A percentile compares a stretch with the other conserved stretches of the same genome.
Conservation (phyloP, 2,888 invertebrate species). For the Lymantria dispar region DNA sequence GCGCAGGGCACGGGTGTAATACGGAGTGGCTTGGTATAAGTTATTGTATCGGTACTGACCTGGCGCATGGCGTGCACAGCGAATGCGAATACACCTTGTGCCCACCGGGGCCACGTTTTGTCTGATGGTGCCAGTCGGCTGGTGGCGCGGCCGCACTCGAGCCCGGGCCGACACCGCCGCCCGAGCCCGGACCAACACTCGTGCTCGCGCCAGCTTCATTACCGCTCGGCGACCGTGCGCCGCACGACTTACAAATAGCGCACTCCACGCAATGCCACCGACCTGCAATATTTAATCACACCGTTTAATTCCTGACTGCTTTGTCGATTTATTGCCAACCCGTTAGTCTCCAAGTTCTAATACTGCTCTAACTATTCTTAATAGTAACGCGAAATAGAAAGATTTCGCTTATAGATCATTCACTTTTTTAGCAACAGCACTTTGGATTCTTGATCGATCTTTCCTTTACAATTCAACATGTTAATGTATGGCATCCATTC, state of each 20-base stretch:
- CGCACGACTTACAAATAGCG: slow-evolving; percentile 86
- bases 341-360: no score
- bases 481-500: no score
- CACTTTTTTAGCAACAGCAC: no score
- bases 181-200: slow-evolving; percentile 19
- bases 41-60: slow-evolving; percentile 64
- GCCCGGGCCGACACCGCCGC: slow-evolving; percentile 4
- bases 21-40: background rate
- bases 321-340: no score
- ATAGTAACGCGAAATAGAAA: no score
- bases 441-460: no score
- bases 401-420: no score
- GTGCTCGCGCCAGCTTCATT: slow-evolving; percentile 13
- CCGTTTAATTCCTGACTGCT: no score
- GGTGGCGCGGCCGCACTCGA: slow-evolving; percentile 12
- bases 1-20: background rate
- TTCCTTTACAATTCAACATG: no score
- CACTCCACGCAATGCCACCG: slow-evolving; percentile 95
- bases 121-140: slow-evolving; percentile 75
- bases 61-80: slow-evolving; percentile 87
- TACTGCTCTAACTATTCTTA: no score
- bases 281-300: slow-evolving; percentile 48
- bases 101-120: slow-evolving; percentile 71
- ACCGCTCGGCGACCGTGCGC: slow-evolving; percentile 76
- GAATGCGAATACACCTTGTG: slow-evolving; percentile 81